Evolutionary conservation across 2,797 vertebrate genomes (phyloP).

Genomic region (Heliangelus exortis): DNA sequence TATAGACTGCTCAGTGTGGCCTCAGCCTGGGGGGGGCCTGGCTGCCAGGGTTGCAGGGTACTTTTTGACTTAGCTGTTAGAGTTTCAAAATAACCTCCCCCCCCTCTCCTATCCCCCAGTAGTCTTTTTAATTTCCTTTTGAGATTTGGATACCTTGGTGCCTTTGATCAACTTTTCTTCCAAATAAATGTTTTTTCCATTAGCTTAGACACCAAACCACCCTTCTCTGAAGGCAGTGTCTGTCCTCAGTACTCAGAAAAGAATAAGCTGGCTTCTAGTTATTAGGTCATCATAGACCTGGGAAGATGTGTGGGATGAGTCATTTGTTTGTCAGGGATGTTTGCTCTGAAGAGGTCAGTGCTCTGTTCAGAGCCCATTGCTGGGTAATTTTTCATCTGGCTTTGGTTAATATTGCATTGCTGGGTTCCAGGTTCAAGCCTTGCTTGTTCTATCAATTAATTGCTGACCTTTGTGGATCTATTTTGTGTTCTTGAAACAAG

Average conservation of each 20-base stretch:
- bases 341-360: neutral
- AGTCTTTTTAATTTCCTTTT: neutral
- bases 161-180: neutral
- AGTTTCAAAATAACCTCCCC: neutral
- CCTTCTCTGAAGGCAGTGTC: neutral
- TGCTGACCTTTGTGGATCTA: constrained; percentile 33
- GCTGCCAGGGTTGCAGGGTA: neutral
- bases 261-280: neutral
- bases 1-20: neutral
- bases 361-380: neutral
- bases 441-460: constrained; percentile 42
- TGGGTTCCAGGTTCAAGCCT: neutral
- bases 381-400: constrained; percentile 31
- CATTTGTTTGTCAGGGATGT: constrained; percentile 37
- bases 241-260: neutral
- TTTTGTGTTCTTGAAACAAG: constrained; percentile 50
- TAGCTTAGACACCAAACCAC: neutral
- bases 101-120: rapidly evolving
- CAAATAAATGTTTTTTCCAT: neutral
- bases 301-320: constrained; percentile 24
- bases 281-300: neutral
- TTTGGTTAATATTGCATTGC: constrained; percentile 24
- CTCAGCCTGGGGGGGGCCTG: neutral
- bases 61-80: neutral
- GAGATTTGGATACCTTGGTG: neutral